A percentile compares a stretch with the other conserved stretches of the same genome.
Conservation (phyloP, 2,113 vertebrate species). For the Tamias sibiricus region DNA sequence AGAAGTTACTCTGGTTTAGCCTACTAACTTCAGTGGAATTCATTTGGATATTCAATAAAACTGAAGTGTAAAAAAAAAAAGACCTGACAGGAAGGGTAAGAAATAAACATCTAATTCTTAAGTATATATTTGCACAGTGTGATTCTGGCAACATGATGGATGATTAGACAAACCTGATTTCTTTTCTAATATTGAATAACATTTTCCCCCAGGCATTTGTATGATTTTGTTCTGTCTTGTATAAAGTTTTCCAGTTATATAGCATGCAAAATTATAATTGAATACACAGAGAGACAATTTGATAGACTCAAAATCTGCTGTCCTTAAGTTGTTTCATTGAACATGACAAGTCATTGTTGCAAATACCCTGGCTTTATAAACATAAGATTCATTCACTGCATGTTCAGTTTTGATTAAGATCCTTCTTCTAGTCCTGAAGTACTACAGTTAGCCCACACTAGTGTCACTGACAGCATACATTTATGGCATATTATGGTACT, state of each 20-base stretch:
- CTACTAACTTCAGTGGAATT: background rate
- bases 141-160: constrained; percentile 4
- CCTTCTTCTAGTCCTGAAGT: background rate
- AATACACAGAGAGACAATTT: constrained; percentile 42
- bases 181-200: constrained; percentile 55
- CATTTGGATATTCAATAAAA: constrained; percentile 30
- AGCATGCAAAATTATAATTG: constrained; percentile 47
- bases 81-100: background rate
- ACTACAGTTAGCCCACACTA: background rate
- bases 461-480: background rate
- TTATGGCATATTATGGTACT: background rate
- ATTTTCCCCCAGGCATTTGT: background rate
- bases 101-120: constrained; percentile 41
- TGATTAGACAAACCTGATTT: constrained; percentile 51
- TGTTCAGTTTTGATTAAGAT: constrained; percentile 38
- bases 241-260: constrained; percentile 37
- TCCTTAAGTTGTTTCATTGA: constrained; percentile 20
- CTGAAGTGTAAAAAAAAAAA: background rate
- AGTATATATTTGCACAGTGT: constrained; percentile 22
- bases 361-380: constrained; percentile 48
- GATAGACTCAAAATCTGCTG: constrained; percentile 3
- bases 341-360: constrained; percentile 43
- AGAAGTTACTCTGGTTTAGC: background rate
- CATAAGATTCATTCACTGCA: background rate
- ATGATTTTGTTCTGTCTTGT: constrained; percentile 25